phyloP scores from a whole-genome alignment of 2,113 vertebrate genomes.

The Zonotrichia leucophrys region DNA sequence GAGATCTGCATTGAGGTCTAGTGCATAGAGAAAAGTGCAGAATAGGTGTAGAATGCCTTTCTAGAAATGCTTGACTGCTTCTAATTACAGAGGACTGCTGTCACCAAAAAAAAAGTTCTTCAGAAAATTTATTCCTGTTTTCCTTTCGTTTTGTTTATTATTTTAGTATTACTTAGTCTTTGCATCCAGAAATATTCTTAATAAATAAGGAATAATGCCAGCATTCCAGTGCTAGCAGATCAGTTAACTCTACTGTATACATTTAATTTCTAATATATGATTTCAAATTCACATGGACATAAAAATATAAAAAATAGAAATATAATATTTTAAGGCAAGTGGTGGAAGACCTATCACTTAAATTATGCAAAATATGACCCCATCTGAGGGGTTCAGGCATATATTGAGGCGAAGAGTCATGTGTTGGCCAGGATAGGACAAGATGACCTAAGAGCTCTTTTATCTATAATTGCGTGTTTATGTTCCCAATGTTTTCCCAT shows the following conservation, averaged over 20 bases:
- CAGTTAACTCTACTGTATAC: background rate
- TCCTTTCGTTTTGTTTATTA: background rate
- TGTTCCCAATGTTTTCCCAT: background rate
- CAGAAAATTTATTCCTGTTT: background rate
- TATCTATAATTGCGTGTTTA: slow-evolving; percentile 1
- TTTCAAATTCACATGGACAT: background rate
- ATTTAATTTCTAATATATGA: background rate
- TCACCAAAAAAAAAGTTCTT: background rate
- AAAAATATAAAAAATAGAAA: background rate
- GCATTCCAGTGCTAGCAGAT: background rate
- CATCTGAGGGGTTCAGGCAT: background rate
- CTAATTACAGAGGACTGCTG: background rate
- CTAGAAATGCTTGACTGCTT: background rate
- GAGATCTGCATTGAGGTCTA: background rate
- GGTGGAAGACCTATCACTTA: background rate
- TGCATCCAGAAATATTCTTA: background rate
- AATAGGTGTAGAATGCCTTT: background rate
- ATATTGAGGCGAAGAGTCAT: background rate
- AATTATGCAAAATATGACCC: background rate
- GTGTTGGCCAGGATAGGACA: background rate
- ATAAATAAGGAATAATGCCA: background rate
- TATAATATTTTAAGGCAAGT: background rate
- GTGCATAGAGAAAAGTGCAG: background rate
- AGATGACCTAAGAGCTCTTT: background rate
- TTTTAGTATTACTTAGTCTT: background rate